phyloP scores from a whole-genome alignment of 2,888 invertebrate genomes.

The Kuschelorhynchus macadamiae region DNA sequence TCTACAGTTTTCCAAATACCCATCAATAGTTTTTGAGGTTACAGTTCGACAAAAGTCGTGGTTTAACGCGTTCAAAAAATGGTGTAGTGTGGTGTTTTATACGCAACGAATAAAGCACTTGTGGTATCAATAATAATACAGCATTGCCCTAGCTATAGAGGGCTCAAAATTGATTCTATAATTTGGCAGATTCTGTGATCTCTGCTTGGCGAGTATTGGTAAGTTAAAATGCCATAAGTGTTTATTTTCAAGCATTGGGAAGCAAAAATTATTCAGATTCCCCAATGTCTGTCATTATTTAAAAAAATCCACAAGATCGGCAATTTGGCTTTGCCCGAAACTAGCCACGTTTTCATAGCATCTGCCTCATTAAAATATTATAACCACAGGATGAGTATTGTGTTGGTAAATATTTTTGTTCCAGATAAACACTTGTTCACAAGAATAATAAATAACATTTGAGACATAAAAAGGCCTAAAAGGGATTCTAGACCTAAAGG shows the following conservation, averaged over 20 bases:
- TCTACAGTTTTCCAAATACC: neutral
- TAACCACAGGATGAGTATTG: no score
- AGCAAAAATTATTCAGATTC: no score
- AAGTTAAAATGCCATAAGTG: neutral
- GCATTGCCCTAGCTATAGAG: constrained; percentile 27
- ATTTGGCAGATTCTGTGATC: neutral
- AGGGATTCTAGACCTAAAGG: constrained; percentile 16
- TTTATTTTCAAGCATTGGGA: neutral
- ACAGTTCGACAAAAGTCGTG: neutral
- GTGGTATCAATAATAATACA: constrained; percentile 26
- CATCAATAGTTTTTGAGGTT: constrained; percentile 21
- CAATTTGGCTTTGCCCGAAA: neutral
- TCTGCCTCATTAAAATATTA: no score
- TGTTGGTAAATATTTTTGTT: no score
- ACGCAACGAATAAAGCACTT: constrained; percentile 29
- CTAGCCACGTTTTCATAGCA: no score
- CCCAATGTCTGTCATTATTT: neutral
- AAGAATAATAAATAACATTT: constrained; percentile 58
- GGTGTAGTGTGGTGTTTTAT: constrained; percentile 27
- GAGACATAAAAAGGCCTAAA: constrained; percentile 60
- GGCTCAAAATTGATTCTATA: constrained; percentile 6
- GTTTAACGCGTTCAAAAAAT: constrained; percentile 15
- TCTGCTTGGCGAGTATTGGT: neutral
- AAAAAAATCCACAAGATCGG: neutral
- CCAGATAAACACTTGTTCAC: constrained; percentile 64